A percentile compares a stretch with the other conserved stretches of the same genome.
Evolutionary conservation across 2,888 invertebrate genomes (phyloP).

Genomic region (Neuroscelio doddi): DNA sequence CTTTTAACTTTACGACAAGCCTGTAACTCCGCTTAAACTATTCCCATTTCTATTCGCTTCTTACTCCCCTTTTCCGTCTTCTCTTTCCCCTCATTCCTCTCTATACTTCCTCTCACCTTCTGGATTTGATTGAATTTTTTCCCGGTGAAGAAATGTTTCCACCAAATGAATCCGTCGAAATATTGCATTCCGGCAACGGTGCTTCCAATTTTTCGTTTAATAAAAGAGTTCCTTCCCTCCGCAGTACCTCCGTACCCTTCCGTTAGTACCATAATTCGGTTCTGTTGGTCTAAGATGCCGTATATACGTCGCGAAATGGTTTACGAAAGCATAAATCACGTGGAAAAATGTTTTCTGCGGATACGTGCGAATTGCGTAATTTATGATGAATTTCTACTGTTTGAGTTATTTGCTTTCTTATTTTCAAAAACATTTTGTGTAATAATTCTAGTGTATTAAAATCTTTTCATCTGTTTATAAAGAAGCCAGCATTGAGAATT

Average conservation of each 20-base stretch:
- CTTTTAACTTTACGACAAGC: slow-evolving; percentile 17
- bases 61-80: slow-evolving; percentile 32
- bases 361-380: slow-evolving; percentile 45
- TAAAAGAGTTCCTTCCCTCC: slow-evolving; percentile 64
- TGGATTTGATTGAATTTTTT: slow-evolving; percentile 71
- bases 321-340: slow-evolving; percentile 47
- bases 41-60: slow-evolving; percentile 35
- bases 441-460: slow-evolving; percentile 23
- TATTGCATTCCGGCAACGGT: slow-evolving; percentile 71
- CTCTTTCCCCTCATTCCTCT: slow-evolving; percentile 30
- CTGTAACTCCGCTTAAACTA: slow-evolving; percentile 24
- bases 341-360: slow-evolving; percentile 44
- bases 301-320: slow-evolving; percentile 46
- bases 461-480: too few relatives aligned
- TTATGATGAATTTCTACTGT: slow-evolving; percentile 41
- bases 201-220: slow-evolving; percentile 70
- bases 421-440: slow-evolving; percentile 17
- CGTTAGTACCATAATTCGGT: slow-evolving; percentile 41
- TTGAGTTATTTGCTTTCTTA: slow-evolving; percentile 22
- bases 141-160: slow-evolving; percentile 70
- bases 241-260: slow-evolving; percentile 43
- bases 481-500: too few relatives aligned
- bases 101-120: slow-evolving; percentile 53
- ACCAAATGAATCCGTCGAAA: slow-evolving; percentile 72
- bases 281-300: slow-evolving; percentile 45